Evolutionary conservation across 2,888 invertebrate genomes (phyloP), one percentile per base, ranked within the genome.

Genomic region (Nomada lathburiana): DNA sequence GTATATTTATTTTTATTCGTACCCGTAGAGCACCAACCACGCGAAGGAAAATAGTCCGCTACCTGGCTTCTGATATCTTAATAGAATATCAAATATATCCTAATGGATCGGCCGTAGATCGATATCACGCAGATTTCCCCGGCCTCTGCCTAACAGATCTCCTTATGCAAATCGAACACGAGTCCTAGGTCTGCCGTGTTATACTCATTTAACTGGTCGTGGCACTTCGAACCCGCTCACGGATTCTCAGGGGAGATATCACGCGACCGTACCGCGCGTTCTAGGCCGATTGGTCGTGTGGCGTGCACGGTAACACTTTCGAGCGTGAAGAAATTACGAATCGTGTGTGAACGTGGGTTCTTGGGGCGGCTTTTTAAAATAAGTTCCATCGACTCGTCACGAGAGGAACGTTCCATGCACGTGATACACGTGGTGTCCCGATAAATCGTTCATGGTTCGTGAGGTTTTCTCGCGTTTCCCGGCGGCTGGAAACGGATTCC

Each of bases 21-120:
- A 4, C 10, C 18, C 20, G 0, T 36, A 5, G 7, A 5, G 36
- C 7, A 7, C 36, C 36, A 7, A 36, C 36, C 36, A 7, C 36
- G 36, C 36, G 0, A 36, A 36, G 36, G 47, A 47, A 47, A 47
- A 47, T 47, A 47, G 47, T 11, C 47, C 47, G 16, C 7, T 36
- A 5, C 36, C 36, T 0, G 7, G 7, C 5, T 36, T 47, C n/a
- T 23, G 84, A 75, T 84, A 84, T 86, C 85, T 86, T 81, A 86
- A 86, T 86, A 73, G 83, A 83, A 77, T 81, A 83, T 83, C 78
- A 36, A 80, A 77, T 86, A 64, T 74, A 86, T 83, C 75, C 65
- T 83, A 85, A 85, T 81, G 85, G 85, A 78, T 78, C 65, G 65
- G 29, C 20, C 69, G 69, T 60, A 59, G 85, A 79, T 82, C 82